Percentiles rank a stretch among this genome's conserved stretches.
Conservation (phyloP, 1,140 invertebrate genomes). For the Penaeus japonicus region DNA sequence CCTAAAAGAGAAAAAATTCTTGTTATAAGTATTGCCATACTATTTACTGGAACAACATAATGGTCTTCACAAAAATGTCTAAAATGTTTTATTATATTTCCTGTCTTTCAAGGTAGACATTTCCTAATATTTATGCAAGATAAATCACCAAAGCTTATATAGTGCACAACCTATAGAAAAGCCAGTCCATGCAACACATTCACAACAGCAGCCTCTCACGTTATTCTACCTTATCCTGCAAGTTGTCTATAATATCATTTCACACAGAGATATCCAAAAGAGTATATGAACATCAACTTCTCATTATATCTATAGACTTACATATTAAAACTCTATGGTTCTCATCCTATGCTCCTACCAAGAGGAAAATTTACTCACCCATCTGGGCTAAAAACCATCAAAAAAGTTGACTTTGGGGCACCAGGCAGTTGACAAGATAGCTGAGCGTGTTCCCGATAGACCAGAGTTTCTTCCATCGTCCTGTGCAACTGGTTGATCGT, state of each 20-base stretch:
- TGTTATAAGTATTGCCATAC: background rate
- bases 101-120: too few relatives aligned
- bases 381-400: conserved; percentile 87
- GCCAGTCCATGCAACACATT: too few relatives aligned
- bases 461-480: conserved; percentile 29
- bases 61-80: background rate
- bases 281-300: too few relatives aligned
- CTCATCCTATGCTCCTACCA: background rate
- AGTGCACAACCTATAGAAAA: too few relatives aligned
- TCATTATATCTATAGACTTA: background rate
- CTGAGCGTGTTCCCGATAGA: conserved; percentile 24
- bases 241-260: too few relatives aligned
- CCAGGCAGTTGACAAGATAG: conserved; percentile 75
- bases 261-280: too few relatives aligned
- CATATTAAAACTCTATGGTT: background rate
- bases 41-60: background rate
- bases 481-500: conserved; percentile 33
- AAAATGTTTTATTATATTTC: too few relatives aligned
- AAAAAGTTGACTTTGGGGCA: conserved; percentile 78
- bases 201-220: too few relatives aligned
- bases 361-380: conserved; percentile 69
- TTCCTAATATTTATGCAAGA: too few relatives aligned
- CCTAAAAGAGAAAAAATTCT: conserved; percentile 64
- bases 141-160: too few relatives aligned
- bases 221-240: too few relatives aligned